Percentiles rank a stretch among this genome's conserved stretches.
Evolutionary conservation across 2,797 vertebrate species (phyloP).

Genomic region (Galaxias olidus): DNA sequence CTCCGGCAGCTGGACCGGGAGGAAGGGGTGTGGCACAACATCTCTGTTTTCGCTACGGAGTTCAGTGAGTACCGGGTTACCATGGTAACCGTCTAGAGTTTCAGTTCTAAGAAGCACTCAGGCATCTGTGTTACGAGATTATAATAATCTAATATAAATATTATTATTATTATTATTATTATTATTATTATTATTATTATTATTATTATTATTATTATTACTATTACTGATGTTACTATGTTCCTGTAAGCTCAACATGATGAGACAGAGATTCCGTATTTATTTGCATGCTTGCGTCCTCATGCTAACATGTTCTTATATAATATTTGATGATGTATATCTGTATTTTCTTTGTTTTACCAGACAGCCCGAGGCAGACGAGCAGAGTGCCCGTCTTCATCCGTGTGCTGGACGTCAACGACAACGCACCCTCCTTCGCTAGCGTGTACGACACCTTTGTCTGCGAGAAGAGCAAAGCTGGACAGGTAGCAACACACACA

Average conservation of each 20-base stretch:
- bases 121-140: too few species aligned
- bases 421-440: slow-evolving; percentile 90
- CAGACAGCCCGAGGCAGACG: slow-evolving; percentile 89
- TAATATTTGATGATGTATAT: too few species aligned
- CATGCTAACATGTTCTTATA: too few species aligned
- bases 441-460: slow-evolving; percentile 89
- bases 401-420: slow-evolving; percentile 91
- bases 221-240: too few species aligned
- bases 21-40: slow-evolving; percentile 89
- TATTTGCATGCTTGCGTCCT: too few species aligned
- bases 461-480: slow-evolving; percentile 57
- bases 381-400: slow-evolving; percentile 87
- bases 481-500: not conserved
- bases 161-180: too few species aligned
- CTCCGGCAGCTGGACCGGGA: slow-evolving; percentile 89
- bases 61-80: slow-evolving; percentile 80
- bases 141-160: too few species aligned
- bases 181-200: too few species aligned
- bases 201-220: too few species aligned
- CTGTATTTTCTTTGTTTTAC: not conserved
- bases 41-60: slow-evolving; percentile 92
- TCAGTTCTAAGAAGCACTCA: too few species aligned
- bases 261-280: too few species aligned
- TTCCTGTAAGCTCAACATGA: too few species aligned
- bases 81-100: not conserved